Base-by-base conservation (phyloP, 2,888 invertebrate species). In the Leptura quadrifasciata region DNA sequence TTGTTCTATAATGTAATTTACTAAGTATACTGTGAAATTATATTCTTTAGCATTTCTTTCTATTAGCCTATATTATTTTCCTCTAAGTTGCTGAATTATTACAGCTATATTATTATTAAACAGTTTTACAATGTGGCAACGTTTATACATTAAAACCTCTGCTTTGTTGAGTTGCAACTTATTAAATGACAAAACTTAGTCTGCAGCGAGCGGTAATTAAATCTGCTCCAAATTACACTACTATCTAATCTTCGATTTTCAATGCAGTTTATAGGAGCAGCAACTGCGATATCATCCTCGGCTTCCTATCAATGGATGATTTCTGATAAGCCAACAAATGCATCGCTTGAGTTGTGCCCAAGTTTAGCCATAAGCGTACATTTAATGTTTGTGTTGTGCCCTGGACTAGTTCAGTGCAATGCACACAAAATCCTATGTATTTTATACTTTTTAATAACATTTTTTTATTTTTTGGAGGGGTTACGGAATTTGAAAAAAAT, bases 241-340 rank as follows among this genome's bases (percentile, higher is more conserved):
- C 35, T 63, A 63, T 63, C 63, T 39, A 17, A 10, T 39, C 39
- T 63, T 47, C 47, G 35, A 17, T 27, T 63, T 63, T 63, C 39
- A 35, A 21, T 63, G 39, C 39, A 63, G 39, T 63, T 63, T 63
- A n/a, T n/a, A 60, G 63, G 20, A 63, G 17, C 39, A 63, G 63
- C 39, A 39, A 63, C 47, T 20, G 63, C 39, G 39, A 39, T 63
- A 63, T 39, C 18, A 6, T 39, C 35, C 39, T 39, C 35, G 35
- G 18, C 20, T 9, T 39, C 39, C 17, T 63, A 27, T 39, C 63
- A 35, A 27, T 35, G 61, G 61, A 35, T 63, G 17, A 35, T 39
- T 35, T 21, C n/a, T 18, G 63, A 63, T 63, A 63, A 63, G 39
- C 63, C 39, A 10, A 20, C 63, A 63, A 20, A 39, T 63, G 63